Percentiles rank a stretch among this genome's conserved stretches.
Conservation (phyloP, 1,140 invertebrate genomes). For the Ostrea denselamellosa region DNA sequence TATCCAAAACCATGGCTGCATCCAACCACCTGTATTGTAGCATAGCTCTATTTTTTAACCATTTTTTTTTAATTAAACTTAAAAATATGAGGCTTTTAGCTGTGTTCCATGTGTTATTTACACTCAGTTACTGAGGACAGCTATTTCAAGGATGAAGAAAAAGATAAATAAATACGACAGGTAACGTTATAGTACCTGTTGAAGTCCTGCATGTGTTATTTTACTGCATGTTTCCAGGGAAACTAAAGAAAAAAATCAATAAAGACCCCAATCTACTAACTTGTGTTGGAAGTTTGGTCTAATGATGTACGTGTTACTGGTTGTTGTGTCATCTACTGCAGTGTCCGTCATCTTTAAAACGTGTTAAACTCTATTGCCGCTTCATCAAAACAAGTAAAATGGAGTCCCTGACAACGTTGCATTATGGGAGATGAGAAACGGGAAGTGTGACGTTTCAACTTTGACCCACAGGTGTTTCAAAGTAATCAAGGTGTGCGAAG, state of each 20-base stretch:
- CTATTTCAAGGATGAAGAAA: too few relatives aligned
- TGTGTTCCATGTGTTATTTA: too few relatives aligned
- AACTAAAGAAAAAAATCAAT: background rate
- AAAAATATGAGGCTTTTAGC: too few relatives aligned
- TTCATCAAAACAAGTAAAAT: constrained; percentile 56
- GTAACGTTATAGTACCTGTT: too few relatives aligned
- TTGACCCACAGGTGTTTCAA: constrained; percentile 46
- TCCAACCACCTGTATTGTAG: too few relatives aligned
- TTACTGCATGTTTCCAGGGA: too few relatives aligned
- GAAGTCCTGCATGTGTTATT: too few relatives aligned
- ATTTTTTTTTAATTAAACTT: too few relatives aligned
- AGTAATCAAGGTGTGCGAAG: constrained; percentile 17
- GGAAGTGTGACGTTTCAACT: constrained; percentile 49
- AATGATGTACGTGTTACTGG: constrained; percentile 72
- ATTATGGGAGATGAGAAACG: constrained; percentile 45
- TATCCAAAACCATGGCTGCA: too few relatives aligned
- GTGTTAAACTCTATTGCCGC: background rate
- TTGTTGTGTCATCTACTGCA: constrained; percentile 54
- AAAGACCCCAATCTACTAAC: constrained; percentile 55
- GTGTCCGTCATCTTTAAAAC: constrained; percentile 53
- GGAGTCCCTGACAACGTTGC: constrained; percentile 58
- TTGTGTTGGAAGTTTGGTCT: constrained; percentile 73
- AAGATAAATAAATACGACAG: too few relatives aligned
- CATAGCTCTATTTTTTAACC: too few relatives aligned
- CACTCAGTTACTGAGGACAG: too few relatives aligned